phyloP scores from a whole-genome alignment of 2,888 invertebrate species.

The Panzeria rudis region DNA sequence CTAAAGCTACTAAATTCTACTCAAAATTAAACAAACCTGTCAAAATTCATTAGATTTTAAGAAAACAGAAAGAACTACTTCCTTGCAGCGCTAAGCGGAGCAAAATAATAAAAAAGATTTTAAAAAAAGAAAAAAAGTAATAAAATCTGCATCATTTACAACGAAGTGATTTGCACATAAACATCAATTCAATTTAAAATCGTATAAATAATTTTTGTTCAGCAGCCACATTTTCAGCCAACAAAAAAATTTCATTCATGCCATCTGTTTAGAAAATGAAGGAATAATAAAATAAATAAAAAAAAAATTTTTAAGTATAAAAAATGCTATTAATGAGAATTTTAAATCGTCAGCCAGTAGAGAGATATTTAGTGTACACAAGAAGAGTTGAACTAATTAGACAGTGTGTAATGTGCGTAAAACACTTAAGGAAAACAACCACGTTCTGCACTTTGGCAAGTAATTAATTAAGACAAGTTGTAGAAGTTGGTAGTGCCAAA shows the following conservation, averaged over 20 bases:
- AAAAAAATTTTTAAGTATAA: constrained; percentile 1
- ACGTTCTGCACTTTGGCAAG: constrained; percentile 76
- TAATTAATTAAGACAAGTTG: constrained; percentile 76
- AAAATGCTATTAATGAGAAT: constrained; percentile 38
- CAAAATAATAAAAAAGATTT: neutral
- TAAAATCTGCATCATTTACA: constrained; percentile 51
- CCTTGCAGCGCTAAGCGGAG: constrained; percentile 5
- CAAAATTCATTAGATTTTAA: constrained; percentile 67
- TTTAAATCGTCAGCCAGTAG: constrained; percentile 46
- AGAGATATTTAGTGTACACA: constrained; percentile 17
- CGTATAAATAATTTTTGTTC: constrained; percentile 46
- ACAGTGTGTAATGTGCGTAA: constrained; percentile 75
- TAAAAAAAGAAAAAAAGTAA: neutral
- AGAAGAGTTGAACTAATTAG: constrained; percentile 74
- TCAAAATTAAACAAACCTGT: constrained; percentile 69
- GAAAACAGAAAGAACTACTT: constrained; percentile 17
- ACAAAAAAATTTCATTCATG: constrained; percentile 31
- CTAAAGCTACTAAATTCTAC: constrained; percentile 59
- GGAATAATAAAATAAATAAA: constrained; percentile 16
- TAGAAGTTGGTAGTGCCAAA: constrained; percentile 60
- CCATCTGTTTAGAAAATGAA: neutral
- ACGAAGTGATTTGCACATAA: constrained; percentile 66
- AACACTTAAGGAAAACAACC: constrained; percentile 75
- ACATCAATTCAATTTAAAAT: constrained; percentile 70
- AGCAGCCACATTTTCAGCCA: constrained; percentile 12